Base-by-base conservation (phyloP, 2,888 invertebrate species). In the Acronicta aceris region DNA sequence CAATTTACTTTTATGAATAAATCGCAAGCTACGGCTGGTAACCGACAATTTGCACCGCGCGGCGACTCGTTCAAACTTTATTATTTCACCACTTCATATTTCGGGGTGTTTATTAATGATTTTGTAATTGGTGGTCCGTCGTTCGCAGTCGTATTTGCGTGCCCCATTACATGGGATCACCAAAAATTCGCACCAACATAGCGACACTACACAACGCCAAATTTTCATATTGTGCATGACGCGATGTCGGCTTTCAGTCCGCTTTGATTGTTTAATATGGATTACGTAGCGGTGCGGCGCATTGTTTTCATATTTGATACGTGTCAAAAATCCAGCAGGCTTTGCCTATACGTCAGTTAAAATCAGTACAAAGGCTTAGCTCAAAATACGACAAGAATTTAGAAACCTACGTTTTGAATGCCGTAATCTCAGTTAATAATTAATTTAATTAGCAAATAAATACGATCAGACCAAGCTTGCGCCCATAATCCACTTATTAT, bases 81-180 rank as follows among this genome's bases (percentile, higher is more conserved):
- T 88, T 86, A 87, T 85, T 86, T 87, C 81, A 76, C 85, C 89
- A 90, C 89, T 90, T 88, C 89, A 90, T 89, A 89, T 90, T 81
- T 88, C 85, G 76, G 67, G 86, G 81, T 84, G 85, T 87, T 88
- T 89, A 91, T 92, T 90, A 92, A 92, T 91, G 88, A 89, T 90
- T 89, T 87, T 87, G 86, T 91, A 90, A 91, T 90, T 89, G 89
- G 82, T 75, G 71, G 77, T 80, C 84, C 88, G 92, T 87, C 88
- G 82, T 71, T 78, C 76, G 81, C 89, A 88, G 79, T 83, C 81
- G 78, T 82, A 82, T 86, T 86, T 81, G 81, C 81, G 79, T 79
- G 81, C 74, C 76, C 84, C 81, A 87, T 89, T 88, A 86, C 81
- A 57, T 55, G 58, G 43, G 42, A 66, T 64, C 68, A 63, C 64